Percentiles rank a stretch among this genome's conserved stretches.
phyloP scores from a whole-genome alignment of 2,888 invertebrate species.

The Operophtera brumata region DNA sequence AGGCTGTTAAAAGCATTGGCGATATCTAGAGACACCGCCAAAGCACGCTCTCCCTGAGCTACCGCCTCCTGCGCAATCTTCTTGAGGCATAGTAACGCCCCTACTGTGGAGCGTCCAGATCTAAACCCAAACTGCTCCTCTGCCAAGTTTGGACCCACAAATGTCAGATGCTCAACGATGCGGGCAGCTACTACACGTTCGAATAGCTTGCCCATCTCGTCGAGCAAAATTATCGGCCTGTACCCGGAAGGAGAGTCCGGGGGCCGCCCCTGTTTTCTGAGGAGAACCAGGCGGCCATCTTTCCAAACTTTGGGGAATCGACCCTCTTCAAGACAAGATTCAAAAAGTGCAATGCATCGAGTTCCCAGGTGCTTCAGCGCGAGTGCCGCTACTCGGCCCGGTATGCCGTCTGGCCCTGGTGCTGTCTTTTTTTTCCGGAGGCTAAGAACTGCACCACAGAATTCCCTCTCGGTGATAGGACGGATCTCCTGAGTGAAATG shows the following conservation, averaged over 20 bases:
- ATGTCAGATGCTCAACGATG: slow-evolving; percentile 11
- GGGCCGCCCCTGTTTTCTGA: too few relatives aligned
- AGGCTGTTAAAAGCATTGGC: slow-evolving; percentile 35
- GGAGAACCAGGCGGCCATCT: neutral
- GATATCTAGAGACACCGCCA: slow-evolving; percentile 33
- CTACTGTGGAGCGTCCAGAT: neutral
- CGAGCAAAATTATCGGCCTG: slow-evolving; percentile 4
- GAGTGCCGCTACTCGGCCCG: neutral
- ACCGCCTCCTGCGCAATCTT: slow-evolving; percentile 8
- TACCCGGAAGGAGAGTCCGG: neutral
- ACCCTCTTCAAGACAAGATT: too few relatives aligned
- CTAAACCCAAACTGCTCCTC: slow-evolving; percentile 4
- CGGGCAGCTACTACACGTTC: slow-evolving; percentile 9
- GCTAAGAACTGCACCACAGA: neutral
- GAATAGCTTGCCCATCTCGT: neutral
- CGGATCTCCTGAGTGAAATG: neutral
- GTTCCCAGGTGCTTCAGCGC: too few relatives aligned
- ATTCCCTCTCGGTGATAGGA: neutral
- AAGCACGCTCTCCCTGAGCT: slow-evolving; percentile 17
- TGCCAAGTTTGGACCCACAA: slow-evolving; percentile 16
- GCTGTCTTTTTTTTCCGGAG: neutral
- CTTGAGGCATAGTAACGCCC: slow-evolving; percentile 10
- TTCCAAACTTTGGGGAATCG: neutral
- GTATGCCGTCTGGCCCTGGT: neutral
- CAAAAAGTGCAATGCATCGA: too few relatives aligned